Percentiles rank a stretch among this genome's conserved stretches.
Evolutionary conservation across 2,888 invertebrate species (phyloP).

Genomic region (Eupithecia subumbrata): DNA sequence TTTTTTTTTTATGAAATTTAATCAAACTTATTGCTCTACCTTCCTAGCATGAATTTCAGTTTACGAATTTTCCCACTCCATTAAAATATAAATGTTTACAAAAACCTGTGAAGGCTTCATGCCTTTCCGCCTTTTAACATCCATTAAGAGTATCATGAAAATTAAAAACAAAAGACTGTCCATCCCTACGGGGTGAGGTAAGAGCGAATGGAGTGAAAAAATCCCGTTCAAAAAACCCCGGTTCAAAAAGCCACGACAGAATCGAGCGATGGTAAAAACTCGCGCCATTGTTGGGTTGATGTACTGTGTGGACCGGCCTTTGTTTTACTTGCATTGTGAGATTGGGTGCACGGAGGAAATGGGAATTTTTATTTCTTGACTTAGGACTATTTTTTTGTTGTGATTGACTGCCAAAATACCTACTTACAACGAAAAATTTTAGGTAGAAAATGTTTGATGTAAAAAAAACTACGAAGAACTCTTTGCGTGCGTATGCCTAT

Average conservation of each 20-base stretch:
- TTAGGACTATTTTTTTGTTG: too few species aligned
- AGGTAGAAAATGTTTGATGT: too few species aligned
- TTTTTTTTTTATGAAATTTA: too few species aligned
- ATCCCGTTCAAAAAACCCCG: slow-evolving; percentile 50
- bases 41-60: neutral
- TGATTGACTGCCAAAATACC: too few species aligned
- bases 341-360: slow-evolving; percentile 16
- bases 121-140: slow-evolving; percentile 14
- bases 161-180: slow-evolving; percentile 36
- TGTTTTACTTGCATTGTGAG: slow-evolving; percentile 46
- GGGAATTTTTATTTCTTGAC: neutral
- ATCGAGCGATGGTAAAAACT: slow-evolving; percentile 67
- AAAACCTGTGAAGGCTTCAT: neutral
- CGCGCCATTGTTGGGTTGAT: slow-evolving; percentile 63
- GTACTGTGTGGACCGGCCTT: slow-evolving; percentile 55
- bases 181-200: slow-evolving; percentile 74
- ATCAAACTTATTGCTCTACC: neutral
- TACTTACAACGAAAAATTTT: too few species aligned
- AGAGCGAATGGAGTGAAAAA: slow-evolving; percentile 80
- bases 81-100: neutral
- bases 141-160: slow-evolving; percentile 29
- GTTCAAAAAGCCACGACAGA: slow-evolving; percentile 77
- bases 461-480: too few species aligned
- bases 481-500: too few species aligned
- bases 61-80: neutral